These are phyloP conservation scores for Pollimyrus isidori DNA, from an alignment of 2,113 vertebrate species.

Conservation along the genomic window DNA sequence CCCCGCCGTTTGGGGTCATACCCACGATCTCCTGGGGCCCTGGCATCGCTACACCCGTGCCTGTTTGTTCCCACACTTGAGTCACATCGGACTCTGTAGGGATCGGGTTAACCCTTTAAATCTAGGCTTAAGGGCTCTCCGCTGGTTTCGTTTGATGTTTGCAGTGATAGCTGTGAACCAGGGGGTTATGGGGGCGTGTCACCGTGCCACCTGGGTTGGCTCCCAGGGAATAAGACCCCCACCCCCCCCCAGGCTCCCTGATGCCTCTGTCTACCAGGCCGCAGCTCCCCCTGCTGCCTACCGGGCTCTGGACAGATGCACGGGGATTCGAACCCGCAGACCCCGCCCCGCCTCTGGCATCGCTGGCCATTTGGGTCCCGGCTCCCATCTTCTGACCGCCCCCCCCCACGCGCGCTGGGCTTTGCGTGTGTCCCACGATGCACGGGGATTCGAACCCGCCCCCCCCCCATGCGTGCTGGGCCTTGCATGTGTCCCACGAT, in stretches of 20 bases:
- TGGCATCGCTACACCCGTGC: not conserved
- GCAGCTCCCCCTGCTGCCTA: not conserved
- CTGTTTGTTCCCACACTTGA: not conserved
- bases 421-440: conserved; percentile 11
- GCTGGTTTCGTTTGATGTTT: not conserved
- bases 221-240: not conserved
- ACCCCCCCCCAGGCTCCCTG: not conserved
- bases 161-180: not conserved
- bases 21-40: not conserved
- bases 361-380: not conserved
- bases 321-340: not conserved
- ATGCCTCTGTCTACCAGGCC: not conserved
- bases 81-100: not conserved
- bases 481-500: conserved; percentile 10
- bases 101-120: conserved; percentile 11
- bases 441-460: too few species aligned
- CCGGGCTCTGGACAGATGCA: not conserved
- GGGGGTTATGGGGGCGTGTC: not conserved
- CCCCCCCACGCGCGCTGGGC: not conserved
- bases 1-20: not conserved
- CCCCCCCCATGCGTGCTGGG: not conserved
- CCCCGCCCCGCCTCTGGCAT: not conserved
- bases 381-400: not conserved
- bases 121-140: not conserved
- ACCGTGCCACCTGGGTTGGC: not conserved